Percentiles rank a stretch among this genome's conserved stretches.
Conservation (phyloP, 2,888 invertebrate genomes). For the Rhorus exstirpatorius region DNA sequence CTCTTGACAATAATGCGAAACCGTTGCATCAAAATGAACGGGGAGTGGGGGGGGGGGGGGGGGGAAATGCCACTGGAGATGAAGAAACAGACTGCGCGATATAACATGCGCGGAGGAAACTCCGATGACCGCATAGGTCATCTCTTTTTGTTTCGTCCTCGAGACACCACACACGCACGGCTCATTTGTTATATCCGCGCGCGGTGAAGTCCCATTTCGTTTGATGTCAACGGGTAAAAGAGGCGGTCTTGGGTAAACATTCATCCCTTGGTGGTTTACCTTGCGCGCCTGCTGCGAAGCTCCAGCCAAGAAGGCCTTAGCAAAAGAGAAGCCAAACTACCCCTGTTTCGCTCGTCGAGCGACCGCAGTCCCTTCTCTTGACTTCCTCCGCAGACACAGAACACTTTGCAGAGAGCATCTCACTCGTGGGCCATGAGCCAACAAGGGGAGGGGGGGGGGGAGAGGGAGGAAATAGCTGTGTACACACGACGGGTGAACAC, state of each 20-base stretch:
- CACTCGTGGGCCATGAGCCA: slow-evolving; percentile 68
- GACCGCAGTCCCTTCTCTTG: slow-evolving; percentile 56
- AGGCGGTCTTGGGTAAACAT: slow-evolving; percentile 76
- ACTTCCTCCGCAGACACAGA: slow-evolving; percentile 32
- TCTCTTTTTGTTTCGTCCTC: slow-evolving; percentile 69
- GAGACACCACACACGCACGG: no score
- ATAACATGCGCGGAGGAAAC: not conserved
- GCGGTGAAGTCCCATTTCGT: slow-evolving; percentile 73
- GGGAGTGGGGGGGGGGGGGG: no score
- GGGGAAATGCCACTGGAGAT: no score
- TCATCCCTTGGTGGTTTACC: slow-evolving; percentile 73
- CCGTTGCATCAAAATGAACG: not conserved
- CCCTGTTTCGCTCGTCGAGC: no score
- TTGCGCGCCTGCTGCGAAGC: slow-evolving; percentile 37
- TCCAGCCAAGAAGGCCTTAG: slow-evolving; percentile 2
- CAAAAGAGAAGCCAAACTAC: no score
- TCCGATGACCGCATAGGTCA: not conserved
- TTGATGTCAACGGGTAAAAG: slow-evolving; percentile 75
- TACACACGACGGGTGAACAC: slow-evolving; percentile 57
- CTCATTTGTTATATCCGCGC: slow-evolving; percentile 76
- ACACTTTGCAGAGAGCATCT: not conserved
- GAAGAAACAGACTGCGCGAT: no score
- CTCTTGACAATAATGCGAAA: no score
- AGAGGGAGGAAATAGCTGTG: slow-evolving; percentile 69
- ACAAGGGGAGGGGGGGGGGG: no score